Base-by-base conservation (phyloP, 2,888 invertebrate species). In the Dynastes tityus region DNA sequence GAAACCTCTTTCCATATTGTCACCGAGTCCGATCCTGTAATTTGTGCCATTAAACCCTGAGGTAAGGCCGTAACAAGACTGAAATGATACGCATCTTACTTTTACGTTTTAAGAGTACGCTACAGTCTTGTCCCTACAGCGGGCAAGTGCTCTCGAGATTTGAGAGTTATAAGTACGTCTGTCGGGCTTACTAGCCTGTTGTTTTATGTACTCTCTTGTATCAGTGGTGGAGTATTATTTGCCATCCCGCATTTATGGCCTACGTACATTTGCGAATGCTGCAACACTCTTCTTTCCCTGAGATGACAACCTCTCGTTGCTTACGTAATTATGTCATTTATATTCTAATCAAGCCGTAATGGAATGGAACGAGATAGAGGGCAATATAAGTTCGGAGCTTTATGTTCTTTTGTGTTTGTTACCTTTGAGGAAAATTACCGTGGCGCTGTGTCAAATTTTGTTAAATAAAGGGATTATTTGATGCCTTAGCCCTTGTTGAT, bases 301-400 rank as follows among this genome's bases (percentile, higher is more conserved):
- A 13, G 32, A 63, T 29, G 61, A 9, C 27, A 63, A 63, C 63
- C 32, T 32, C 32, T 63, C 29, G 63, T 9, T 29, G 32, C 27
- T 27, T 63, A 63, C 63, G 63, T 63, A 63, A 63, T 63, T 63
- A 63, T 63, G 32, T 32, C 63, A 27, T 63, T 63, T 63, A 32
- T 63, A 63, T 63, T 63, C 63, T 63, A 63, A 37, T 27, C 29
- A 13, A 6, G 32, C 1, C 32, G 63, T 63, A 63, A 63, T 63
- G 63, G 63, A 63, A 63, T 32, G 63, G 27, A 63, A 32, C 29
- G 63, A 32, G 63, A 63, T 63, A 11, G 32, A 11, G 29, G 11
- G 8, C 1, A 11, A 45, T 1, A 8, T 16, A 55, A 55, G 22
- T 55, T 55, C 22, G 6, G 37, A 37, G 13, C 2, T 63, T 63